A percentile compares a stretch with the other conserved stretches of the same genome.
Evolutionary conservation across 2,113 vertebrate genomes (phyloP).

Genomic region (Odontophorus gujanensis): DNA sequence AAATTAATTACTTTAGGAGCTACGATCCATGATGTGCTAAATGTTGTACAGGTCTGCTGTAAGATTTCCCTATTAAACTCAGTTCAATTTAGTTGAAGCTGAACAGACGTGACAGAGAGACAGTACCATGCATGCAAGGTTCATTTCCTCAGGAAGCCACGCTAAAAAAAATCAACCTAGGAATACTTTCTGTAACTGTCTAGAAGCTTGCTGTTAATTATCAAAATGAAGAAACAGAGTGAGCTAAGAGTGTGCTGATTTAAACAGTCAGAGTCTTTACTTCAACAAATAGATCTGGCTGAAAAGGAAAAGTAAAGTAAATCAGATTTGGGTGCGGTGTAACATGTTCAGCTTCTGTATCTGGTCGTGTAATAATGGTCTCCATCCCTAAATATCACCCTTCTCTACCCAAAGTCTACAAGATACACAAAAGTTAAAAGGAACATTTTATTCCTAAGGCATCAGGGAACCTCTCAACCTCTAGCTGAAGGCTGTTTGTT

Average conservation of each 20-base stretch:
- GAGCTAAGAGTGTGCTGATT: background rate
- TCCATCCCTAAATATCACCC: background rate
- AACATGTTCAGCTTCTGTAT: background rate
- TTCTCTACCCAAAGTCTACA: background rate
- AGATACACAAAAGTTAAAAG: background rate
- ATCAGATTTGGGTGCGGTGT: background rate
- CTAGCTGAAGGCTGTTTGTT: background rate
- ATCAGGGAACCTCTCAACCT: background rate
- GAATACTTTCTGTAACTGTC: slow-evolving; percentile 26
- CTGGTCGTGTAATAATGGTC: background rate
- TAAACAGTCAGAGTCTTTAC: background rate
- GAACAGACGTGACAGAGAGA: slow-evolving; percentile 56
- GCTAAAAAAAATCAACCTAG: slow-evolving; percentile 20
- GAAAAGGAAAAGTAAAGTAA: background rate
- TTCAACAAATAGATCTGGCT: background rate
- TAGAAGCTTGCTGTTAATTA: slow-evolving; percentile 36
- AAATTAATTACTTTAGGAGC: background rate
- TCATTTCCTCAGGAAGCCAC: slow-evolving; percentile 54
- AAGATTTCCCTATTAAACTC: background rate
- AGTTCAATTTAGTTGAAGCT: slow-evolving; percentile 43
- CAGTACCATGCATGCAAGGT: slow-evolving; percentile 53
- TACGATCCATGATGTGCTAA: slow-evolving; percentile 6
- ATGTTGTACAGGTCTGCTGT: background rate
- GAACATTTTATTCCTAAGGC: background rate
- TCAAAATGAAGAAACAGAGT: slow-evolving; percentile 26